A percentile compares a stretch with the other conserved stretches of the same genome.
These are phyloP conservation scores for Perithous albicinctus DNA, from an alignment of 2,888 invertebrate genomes.

Conservation along the genomic window DNA sequence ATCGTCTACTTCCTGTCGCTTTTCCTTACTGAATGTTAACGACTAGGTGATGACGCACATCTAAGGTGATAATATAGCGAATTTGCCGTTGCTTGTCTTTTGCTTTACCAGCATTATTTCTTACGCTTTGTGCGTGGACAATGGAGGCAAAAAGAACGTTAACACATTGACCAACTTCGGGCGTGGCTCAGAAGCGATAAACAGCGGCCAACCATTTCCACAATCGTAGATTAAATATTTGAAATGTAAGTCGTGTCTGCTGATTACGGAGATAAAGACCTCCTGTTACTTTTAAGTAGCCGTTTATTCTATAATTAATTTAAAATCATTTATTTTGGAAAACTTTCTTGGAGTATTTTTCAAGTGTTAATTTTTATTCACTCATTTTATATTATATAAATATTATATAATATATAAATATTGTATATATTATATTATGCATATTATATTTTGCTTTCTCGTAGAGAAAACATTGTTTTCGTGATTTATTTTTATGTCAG, in stretches of 20 bases:
- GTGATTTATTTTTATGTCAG: no score
- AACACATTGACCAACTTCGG: neutral
- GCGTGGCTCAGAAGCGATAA: neutral
- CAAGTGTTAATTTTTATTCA: neutral
- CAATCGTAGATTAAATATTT: neutral
- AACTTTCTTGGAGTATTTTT: neutral
- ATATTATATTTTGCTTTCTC: no score
- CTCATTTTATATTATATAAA: no score
- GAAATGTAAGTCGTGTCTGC: neutral
- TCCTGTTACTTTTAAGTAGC: neutral
- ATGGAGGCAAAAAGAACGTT: neutral
- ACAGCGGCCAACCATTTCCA: neutral
- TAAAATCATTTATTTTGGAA: neutral
- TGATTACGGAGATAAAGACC: neutral
- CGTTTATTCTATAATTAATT: neutral
- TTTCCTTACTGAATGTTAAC: neutral
- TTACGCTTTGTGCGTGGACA: neutral
- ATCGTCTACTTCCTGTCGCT: neutral
- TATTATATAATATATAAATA: no score
- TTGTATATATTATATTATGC: no score
- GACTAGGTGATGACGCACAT: neutral
- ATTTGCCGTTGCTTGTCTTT: neutral
- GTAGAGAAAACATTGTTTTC: no score
- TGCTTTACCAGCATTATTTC: neutral
- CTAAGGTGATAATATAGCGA: neutral